These are phyloP conservation scores for Ascidia mentula DNA, from an alignment of 23 tunicate species.

Conservation along the genomic window DNA sequence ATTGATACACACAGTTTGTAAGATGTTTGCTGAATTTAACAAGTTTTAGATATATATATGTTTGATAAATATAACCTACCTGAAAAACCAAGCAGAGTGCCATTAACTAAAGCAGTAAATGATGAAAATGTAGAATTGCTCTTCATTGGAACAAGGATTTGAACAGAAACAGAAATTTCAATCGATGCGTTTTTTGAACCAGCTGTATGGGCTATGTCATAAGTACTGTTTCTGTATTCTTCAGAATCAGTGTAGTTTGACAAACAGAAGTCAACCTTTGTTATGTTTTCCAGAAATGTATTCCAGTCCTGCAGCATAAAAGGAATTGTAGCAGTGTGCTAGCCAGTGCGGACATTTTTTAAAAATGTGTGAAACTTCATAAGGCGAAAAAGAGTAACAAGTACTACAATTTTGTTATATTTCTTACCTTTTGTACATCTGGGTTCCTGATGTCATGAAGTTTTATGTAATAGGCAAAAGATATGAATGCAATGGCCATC, in stretches of 20 bases:
- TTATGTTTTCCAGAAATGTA: constrained; percentile 53
- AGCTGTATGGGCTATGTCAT: neutral
- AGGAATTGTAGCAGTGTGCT: neutral
- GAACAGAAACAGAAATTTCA: neutral
- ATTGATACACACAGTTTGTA: neutral
- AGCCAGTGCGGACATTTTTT: neutral
- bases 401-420: neutral
- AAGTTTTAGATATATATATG: neutral
- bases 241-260: neutral
- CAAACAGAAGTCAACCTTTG: constrained; percentile 54
- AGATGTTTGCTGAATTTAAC: neutral
- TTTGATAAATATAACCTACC: too few relatives aligned
- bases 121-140: neutral
- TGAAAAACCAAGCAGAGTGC: constrained; percentile 48
- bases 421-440: constrained; percentile 57
- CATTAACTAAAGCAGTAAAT: constrained; percentile 34
- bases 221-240: neutral
- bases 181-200: constrained; percentile 18
- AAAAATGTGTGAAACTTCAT: neutral
- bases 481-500: constrained; percentile 72
- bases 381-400: neutral
- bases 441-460: constrained; percentile 48
- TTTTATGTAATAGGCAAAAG: constrained; percentile 79
- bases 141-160: neutral
- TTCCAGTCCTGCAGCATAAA: constrained; percentile 62